phyloP scores from a whole-genome alignment of 2,888 invertebrate genomes.

The Ochropleura leucogaster region DNA sequence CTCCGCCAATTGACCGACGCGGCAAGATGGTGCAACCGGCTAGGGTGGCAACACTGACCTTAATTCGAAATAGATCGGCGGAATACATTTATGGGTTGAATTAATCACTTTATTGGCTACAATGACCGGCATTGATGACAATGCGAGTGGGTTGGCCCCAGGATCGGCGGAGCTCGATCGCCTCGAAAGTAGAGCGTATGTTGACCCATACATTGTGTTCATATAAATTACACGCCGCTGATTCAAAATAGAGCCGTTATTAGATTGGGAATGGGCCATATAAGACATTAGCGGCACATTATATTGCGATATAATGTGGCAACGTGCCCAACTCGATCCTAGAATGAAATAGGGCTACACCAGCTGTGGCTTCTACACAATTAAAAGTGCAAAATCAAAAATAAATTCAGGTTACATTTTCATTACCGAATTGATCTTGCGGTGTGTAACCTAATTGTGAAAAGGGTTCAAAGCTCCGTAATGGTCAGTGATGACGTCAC shows the following conservation, averaged over 20 bases:
- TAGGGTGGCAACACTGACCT: constrained; percentile 78
- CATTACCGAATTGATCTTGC: constrained; percentile 36
- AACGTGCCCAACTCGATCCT: constrained; percentile 35
- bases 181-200: constrained; percentile 78
- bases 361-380: constrained; percentile 31
- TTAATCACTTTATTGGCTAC: constrained; percentile 88
- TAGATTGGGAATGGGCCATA: constrained; percentile 54
- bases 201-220: constrained; percentile 74
- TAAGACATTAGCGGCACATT: constrained; percentile 46
- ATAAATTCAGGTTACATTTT: constrained; percentile 21
- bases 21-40: constrained; percentile 73
- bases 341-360: constrained; percentile 32
- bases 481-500: constrained; percentile 69
- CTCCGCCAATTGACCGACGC: constrained; percentile 72
- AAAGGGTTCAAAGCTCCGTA: constrained; percentile 53
- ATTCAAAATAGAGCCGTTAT: constrained; percentile 56
- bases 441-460: constrained; percentile 51
- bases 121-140: constrained; percentile 78
- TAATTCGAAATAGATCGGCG: constrained; percentile 86
- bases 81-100: constrained; percentile 83
- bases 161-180: constrained; percentile 68
- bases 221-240: constrained; percentile 37
- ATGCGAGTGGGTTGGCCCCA: constrained; percentile 77
- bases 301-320: constrained; percentile 44
- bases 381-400: constrained; percentile 30